A percentile compares a stretch with the other conserved stretches of the same genome.
phyloP scores from a whole-genome alignment of 2,797 vertebrate species.

The Odontamblyopus lacepedii region DNA sequence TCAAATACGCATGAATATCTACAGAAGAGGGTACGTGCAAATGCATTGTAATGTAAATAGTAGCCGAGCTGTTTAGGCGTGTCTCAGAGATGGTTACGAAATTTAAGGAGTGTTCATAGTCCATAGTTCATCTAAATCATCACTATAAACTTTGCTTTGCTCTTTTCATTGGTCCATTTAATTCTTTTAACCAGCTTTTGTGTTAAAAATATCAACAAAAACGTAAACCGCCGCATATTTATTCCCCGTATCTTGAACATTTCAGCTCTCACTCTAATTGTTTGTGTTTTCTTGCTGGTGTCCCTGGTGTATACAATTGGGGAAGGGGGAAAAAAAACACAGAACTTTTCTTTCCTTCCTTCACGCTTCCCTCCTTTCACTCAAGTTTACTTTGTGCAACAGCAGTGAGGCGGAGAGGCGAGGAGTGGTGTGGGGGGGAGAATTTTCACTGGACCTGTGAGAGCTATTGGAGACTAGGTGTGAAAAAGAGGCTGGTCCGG shows the following conservation, averaged over 20 bases:
- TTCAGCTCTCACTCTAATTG: conserved; percentile 5
- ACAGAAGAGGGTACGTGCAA: background rate
- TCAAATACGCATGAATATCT: background rate
- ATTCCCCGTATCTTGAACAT: background rate
- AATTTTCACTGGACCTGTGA: conserved; percentile 53
- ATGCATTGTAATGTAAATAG: background rate
- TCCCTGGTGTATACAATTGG: conserved; percentile 10
- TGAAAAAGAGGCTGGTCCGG: conserved; percentile 66
- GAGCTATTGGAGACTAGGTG: conserved; percentile 53
- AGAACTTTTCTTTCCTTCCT: conserved; percentile 10
- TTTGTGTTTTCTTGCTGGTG: background rate
- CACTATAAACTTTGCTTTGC: background rate
- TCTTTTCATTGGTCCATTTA: background rate
- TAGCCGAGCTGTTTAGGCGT: background rate
- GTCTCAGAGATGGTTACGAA: too few species aligned
- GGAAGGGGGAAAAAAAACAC: conserved; percentile 28
- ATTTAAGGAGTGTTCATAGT: background rate
- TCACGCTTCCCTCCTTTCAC: conserved; percentile 32
- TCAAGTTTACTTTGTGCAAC: conserved; percentile 48
- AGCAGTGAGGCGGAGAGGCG: conserved; percentile 30
- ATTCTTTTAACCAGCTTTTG: background rate
- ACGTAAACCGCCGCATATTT: too few species aligned
- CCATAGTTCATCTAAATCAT: background rate
- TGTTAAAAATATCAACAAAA: background rate
- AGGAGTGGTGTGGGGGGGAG: conserved; percentile 46